These are phyloP conservation scores for Conomelus anceps DNA, from an alignment of 2,888 invertebrate genomes.

Conservation along the genomic window DNA sequence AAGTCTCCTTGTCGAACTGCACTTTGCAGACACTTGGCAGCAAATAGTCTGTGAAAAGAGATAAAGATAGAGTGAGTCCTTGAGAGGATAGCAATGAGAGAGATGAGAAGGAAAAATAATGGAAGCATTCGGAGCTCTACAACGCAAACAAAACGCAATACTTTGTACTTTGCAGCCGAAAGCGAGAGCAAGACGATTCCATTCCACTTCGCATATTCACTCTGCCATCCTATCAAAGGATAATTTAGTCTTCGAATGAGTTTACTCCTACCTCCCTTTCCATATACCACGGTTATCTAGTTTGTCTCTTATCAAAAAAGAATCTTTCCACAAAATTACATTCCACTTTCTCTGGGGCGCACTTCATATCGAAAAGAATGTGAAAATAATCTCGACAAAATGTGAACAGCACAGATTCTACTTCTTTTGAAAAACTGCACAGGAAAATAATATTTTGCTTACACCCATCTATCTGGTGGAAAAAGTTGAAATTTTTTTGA, in stretches of 20 bases:
- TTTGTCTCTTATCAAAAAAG: not conserved
- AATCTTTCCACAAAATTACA: not conserved
- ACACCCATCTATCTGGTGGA: too few relatives aligned
- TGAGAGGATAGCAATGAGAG: not conserved
- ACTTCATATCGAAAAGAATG: not conserved
- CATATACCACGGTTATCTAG: not conserved
- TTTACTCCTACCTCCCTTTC: not conserved
- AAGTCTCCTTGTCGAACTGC: not conserved
- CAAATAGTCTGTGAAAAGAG: not conserved
- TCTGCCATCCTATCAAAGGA: not conserved
- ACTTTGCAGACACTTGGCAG: not conserved
- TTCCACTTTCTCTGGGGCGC: not conserved
- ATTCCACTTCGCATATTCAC: not conserved
- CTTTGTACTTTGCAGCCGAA: not conserved
- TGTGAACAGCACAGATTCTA: not conserved
- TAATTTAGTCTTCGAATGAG: not conserved
- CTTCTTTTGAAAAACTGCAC: not conserved
- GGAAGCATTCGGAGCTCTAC: not conserved
- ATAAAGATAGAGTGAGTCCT: too few relatives aligned
- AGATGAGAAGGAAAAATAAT: not conserved
- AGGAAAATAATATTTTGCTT: not conserved
- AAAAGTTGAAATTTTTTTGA: too few relatives aligned
- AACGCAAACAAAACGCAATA: not conserved
- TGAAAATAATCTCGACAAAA: not conserved
- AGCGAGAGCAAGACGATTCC: not conserved